Base-by-base conservation (phyloP, 2,888 invertebrate genomes). In the Norana najaformis region DNA sequence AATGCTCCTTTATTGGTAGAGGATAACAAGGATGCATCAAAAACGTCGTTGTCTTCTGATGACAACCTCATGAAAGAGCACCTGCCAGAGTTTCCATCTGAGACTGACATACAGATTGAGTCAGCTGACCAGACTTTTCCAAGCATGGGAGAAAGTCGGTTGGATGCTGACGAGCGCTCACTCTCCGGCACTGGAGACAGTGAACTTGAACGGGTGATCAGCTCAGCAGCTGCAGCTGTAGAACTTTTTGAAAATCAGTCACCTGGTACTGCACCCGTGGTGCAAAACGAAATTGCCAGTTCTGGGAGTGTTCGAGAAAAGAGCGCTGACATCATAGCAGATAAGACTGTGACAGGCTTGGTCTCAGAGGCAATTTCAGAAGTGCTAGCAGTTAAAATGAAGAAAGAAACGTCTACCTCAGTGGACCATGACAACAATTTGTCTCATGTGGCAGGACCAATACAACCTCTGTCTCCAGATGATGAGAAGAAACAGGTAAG, bases 171-270 rank as follows among this genome's bases (percentile, higher is more conserved):
- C 6, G 88, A 39, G 41, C 39, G 37, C 20, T 88, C 88, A 11
- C 34, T 47, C 6, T 88, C 88, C 39, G 39, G 39, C 6, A 38
- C 88, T 47, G 88, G 88, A 41, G 92, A 92, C 39, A 37, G 82
- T 13, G 90, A 53, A 38, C 89, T 89, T 13, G 83, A 6, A 92
- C 92, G 92, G 92, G 91, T 37, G 90, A 89, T 89, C 34, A 89
- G 85, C 38, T 85, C 83, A n/a, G 89, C 89, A 36, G 89, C 89
- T n/a, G 89, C 89, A 37, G 89, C 89, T 11, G 89, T 89, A 18
- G 89, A 89, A 38, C 69, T 38, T 18, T 89, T 89, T 89, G 89
- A 38, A 6, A 30, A 35, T 11, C 18, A 8, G 13, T 47, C 88
- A 13, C 41, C 41, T 30, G 34, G 37, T 38, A 16, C 88, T 6